Conservation (phyloP, 2,113 vertebrate species). For the Tetraodon nigroviridis region DNA sequence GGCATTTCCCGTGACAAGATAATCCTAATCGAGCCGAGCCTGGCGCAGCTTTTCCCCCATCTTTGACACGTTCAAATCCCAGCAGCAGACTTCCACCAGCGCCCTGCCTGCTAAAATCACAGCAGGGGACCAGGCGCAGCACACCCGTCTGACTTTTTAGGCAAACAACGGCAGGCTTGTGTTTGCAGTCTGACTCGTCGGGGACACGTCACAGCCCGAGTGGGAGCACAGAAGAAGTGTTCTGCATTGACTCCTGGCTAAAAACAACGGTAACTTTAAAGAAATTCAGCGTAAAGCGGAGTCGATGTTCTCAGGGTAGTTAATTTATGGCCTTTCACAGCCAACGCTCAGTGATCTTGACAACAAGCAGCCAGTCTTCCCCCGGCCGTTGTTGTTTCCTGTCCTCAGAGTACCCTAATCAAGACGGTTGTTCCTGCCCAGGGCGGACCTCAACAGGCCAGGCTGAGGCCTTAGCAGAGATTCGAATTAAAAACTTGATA, state of each 20-base stretch:
- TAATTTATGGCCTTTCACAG: too few species aligned
- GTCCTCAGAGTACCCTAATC: slow-evolving; percentile 26
- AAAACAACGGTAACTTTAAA: too few species aligned
- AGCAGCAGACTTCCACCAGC: slow-evolving; percentile 15
- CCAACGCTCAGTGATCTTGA: too few species aligned
- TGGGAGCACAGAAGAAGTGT: slow-evolving; percentile 9
- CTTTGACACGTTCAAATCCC: slow-evolving; percentile 23
- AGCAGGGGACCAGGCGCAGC: slow-evolving; percentile 9
- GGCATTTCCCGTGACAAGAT: slow-evolving; percentile 16
- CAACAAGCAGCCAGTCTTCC: too few species aligned
- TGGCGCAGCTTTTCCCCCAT: slow-evolving; percentile 10
- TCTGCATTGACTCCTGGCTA: slow-evolving; percentile 10
- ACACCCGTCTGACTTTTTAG: slow-evolving; percentile 30
- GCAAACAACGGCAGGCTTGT: slow-evolving; percentile 21
- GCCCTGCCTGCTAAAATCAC: slow-evolving; percentile 10
- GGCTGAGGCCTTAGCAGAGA: too few species aligned
- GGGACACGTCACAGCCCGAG: slow-evolving; percentile 9
- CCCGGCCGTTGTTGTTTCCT: too few species aligned
- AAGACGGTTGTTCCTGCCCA: slow-evolving; percentile 44
- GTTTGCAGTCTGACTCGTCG: slow-evolving; percentile 20
- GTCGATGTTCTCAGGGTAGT: too few species aligned
- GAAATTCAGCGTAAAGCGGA: too few species aligned
- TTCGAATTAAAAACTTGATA: too few species aligned
- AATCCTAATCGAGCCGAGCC: slow-evolving; percentile 12
- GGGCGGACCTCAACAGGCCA: background rate